Base-by-base conservation (phyloP, 2,113 vertebrate species). In the Scatophagus argus region DNA sequence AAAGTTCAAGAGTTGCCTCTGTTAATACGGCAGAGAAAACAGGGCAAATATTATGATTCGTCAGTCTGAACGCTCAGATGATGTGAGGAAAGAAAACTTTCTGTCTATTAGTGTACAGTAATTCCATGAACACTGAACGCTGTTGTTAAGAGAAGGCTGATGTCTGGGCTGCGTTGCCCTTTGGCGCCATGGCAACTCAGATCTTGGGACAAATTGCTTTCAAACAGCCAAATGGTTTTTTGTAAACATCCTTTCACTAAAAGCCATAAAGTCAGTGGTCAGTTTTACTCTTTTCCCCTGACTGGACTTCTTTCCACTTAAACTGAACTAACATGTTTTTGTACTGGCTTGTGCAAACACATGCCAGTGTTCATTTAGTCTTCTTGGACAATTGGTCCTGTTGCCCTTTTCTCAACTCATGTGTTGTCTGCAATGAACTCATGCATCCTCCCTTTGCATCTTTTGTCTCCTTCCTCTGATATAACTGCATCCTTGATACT, bases 161-260 rank as follows among this genome's bases (percentile, higher is more conserved):
- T 67, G 21, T 23, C n/a, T n/a, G 3, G 41, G 23, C 36, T 5
- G n/a, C 51, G 62, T 63, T 74, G 52, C 32, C 32, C 44, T 46
- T 27, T n/a, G 49, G 43, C 31, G 14, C 69, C 23, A 62, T 71
- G 59, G 69, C 23, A 78, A 81, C 59, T 39, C 27, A 52, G 52
- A 59, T 68, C 43, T 69, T 73, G 25, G n/a, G 31, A 59, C 36
- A 78, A 82, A 69, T 34, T 27, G 54, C 19, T 65, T 72, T 47
- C 29, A 43, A 75, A 54, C 31, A 64, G 27, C 2, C 17, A 11
- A 43, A n/a, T n/a, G n/a, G n/a, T n/a, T n/a, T n/a, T n/a, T n/a
- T n/a, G n/a, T n/a, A 74, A 54, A 52, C 0, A 0, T 27, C 6
- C 13, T 51, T 47, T 21, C 14, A 55, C 7, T 39, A 41, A 52